Conservation (phyloP, 2,797 vertebrate species). For the Nannoperca australis region DNA sequence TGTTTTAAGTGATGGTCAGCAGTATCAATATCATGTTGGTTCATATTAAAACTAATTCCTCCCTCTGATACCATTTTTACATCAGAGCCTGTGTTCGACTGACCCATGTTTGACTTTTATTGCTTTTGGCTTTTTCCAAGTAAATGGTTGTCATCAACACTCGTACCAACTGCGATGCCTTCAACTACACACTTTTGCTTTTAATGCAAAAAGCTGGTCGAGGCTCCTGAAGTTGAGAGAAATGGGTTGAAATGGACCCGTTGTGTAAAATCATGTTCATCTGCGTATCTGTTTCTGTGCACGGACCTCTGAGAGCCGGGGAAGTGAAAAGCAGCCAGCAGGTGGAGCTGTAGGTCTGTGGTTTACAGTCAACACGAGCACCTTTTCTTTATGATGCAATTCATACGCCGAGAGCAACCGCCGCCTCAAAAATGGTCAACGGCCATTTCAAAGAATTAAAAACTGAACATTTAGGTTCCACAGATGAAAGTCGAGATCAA, state of each 20-base stretch:
- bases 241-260: neutral
- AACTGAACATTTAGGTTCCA: neutral
- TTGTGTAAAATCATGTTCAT: neutral
- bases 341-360: constrained; percentile 42
- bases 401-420: neutral
- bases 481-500: neutral
- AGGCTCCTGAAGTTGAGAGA: neutral
- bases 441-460: neutral
- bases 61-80: neutral
- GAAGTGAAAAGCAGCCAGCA: constrained; percentile 24
- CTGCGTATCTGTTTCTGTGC: neutral
- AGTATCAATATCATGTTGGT: too few species aligned
- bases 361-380: neutral
- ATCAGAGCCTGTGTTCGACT: neutral
- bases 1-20: neutral
- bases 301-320: neutral
- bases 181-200: neutral
- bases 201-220: neutral
- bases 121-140: neutral
- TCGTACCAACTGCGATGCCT: neutral
- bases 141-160: neutral
- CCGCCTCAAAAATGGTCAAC: neutral
- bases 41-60: neutral
- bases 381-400: neutral
- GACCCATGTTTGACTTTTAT: neutral